Conservation (phyloP, 2,888 invertebrate genomes). For the Agelastica alni region DNA sequence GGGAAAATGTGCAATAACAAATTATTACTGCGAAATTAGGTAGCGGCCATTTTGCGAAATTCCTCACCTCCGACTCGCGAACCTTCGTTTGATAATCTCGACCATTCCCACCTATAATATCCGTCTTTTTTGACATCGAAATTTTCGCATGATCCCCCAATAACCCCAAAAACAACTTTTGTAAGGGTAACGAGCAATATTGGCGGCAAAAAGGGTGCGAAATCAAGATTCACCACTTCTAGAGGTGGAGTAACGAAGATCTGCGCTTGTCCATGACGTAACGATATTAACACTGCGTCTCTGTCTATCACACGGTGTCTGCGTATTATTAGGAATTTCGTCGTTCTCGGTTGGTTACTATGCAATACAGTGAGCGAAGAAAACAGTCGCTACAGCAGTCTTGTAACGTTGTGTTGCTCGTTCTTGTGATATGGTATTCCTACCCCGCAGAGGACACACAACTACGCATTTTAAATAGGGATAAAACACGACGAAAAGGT, state of each 20-base stretch:
- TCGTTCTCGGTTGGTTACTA: slow-evolving; percentile 49
- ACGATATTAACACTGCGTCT: slow-evolving; percentile 42
- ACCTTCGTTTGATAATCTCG: slow-evolving; percentile 43
- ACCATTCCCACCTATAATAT: slow-evolving; percentile 38
- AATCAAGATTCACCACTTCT: slow-evolving; percentile 36
- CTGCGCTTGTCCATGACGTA: slow-evolving; percentile 48
- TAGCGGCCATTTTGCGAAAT: slow-evolving; percentile 54
- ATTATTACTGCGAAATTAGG: slow-evolving; percentile 41
- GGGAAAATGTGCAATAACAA: slow-evolving; percentile 36
- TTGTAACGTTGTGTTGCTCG: slow-evolving; percentile 26
- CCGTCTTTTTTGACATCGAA: slow-evolving; percentile 42
- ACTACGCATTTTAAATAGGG: slow-evolving; percentile 19
- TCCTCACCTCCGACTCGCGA: slow-evolving; percentile 51
- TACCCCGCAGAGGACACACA: slow-evolving; percentile 24
- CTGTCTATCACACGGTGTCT: slow-evolving; percentile 31
- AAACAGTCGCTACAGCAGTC: slow-evolving; percentile 38
- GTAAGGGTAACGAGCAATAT: slow-evolving; percentile 24
- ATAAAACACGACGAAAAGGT: slow-evolving; percentile 10
- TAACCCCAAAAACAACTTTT: slow-evolving; percentile 15
- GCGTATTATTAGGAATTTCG: slow-evolving; percentile 31
- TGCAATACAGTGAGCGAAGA: slow-evolving; percentile 42
- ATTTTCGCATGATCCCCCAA: slow-evolving; percentile 32
- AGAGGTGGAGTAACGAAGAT: slow-evolving; percentile 34
- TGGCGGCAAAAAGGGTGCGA: slow-evolving; percentile 38
- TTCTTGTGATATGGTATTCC: slow-evolving; percentile 31